These are phyloP conservation scores for Papilio glaucus DNA, from an alignment of 1,140 invertebrate genomes.

Conservation along the genomic window DNA sequence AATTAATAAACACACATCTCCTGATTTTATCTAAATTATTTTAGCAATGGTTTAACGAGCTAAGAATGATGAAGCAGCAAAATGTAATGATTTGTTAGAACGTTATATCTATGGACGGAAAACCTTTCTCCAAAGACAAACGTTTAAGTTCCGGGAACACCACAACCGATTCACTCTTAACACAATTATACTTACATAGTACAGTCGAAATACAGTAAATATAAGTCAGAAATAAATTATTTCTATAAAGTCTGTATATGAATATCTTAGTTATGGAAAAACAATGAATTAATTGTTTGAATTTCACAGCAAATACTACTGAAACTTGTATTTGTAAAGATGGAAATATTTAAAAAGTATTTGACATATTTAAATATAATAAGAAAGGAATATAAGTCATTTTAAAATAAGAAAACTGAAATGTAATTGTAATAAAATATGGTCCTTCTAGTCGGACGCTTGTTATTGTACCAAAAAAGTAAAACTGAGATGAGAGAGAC, in stretches of 20 bases:
- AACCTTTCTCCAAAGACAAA: conserved; percentile 35
- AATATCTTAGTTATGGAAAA: conserved; percentile 7
- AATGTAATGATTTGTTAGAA: conserved; percentile 8
- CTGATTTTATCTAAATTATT: too few species aligned
- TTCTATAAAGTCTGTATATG: not conserved
- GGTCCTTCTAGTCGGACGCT: conserved; percentile 21
- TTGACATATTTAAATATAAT: not conserved
- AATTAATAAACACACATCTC: too few species aligned
- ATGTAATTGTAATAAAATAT: conserved; percentile 1
- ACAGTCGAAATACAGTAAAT: not conserved
- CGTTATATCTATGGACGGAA: conserved; percentile 37
- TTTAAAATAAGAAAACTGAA: not conserved
- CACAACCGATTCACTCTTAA: conserved; percentile 34
- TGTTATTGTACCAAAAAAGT: too few species aligned
- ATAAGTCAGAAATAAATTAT: conserved; percentile 6
- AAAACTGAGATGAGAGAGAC: too few species aligned
- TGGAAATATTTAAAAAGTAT: not conserved
- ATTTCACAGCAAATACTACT: conserved; percentile 34
- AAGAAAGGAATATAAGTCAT: not conserved
- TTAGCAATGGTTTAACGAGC: too few species aligned
- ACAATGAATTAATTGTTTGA: not conserved
- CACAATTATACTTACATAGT: conserved; percentile 14
- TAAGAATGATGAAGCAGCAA: not conserved
- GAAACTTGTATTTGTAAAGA: not conserved
- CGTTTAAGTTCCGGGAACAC: conserved; percentile 27